Conservation (phyloP, 2,113 vertebrate genomes). For the Poeciliopsis turrubarensis region DNA sequence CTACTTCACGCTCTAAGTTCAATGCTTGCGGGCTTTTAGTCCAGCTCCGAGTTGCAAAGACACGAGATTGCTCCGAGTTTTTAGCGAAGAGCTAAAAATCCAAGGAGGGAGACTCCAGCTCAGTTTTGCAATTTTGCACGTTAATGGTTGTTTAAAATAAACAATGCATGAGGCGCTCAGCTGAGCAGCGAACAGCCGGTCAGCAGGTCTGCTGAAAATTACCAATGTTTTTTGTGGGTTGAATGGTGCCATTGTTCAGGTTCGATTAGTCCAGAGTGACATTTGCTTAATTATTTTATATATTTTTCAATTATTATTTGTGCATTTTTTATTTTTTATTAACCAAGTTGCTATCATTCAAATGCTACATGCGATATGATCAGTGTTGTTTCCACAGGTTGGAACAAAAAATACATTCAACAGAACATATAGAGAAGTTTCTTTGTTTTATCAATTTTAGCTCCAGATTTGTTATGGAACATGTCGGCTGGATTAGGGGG, state of each 20-base stretch:
- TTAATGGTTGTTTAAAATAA: neutral
- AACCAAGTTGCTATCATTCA: too few species aligned
- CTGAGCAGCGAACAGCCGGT: neutral
- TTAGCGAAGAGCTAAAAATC: too few species aligned
- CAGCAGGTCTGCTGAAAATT: neutral
- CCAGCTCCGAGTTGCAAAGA: neutral
- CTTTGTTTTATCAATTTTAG: too few species aligned
- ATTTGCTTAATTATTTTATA: too few species aligned
- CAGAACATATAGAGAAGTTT: too few species aligned
- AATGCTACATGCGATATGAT: too few species aligned
- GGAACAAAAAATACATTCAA: too few species aligned
- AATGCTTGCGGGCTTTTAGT: neutral
- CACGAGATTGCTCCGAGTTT: neutral
- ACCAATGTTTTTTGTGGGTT: neutral
- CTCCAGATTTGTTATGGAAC: too few species aligned
- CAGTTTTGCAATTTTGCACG: neutral
- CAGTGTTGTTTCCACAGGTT: too few species aligned
- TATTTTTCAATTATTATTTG: too few species aligned
- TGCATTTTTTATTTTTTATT: too few species aligned
- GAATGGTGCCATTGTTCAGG: neutral
- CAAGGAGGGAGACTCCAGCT: neutral
- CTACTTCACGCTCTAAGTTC: neutral
- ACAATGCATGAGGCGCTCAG: neutral
- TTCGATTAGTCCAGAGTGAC: neutral
- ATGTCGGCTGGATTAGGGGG: too few species aligned